Evolutionary conservation across 1,140 invertebrate genomes (phyloP).

Genomic region (Antheraea pernyi): DNA sequence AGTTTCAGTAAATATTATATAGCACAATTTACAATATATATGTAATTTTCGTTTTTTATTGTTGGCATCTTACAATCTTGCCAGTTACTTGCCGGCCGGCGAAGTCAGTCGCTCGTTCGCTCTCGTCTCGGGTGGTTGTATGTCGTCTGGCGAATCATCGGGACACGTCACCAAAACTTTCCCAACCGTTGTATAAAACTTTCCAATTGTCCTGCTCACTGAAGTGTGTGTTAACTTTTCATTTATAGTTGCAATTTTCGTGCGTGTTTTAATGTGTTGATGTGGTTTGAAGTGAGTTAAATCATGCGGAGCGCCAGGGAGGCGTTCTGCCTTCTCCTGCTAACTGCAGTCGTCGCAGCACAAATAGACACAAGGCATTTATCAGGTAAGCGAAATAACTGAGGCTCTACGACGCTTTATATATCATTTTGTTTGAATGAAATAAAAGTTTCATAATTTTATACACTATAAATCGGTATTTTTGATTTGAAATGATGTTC

Average conservation of each 20-base stretch:
- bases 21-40: too few relatives aligned
- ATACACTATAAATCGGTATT: background rate
- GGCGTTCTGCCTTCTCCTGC: slow-evolving; percentile 64
- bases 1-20: too few relatives aligned
- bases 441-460: background rate
- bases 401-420: background rate
- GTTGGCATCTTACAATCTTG: background rate
- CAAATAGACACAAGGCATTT: slow-evolving; percentile 61
- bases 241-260: slow-evolving; percentile 32
- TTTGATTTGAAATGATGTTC: background rate
- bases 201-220: slow-evolving; percentile 16
- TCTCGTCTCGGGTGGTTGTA: slow-evolving; percentile 27
- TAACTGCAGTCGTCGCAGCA: slow-evolving; percentile 50
- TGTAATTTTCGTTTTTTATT: background rate
- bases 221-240: slow-evolving; percentile 34
- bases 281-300: slow-evolving; percentile 61
- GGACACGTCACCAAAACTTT: slow-evolving; percentile 66
- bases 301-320: slow-evolving; percentile 64
- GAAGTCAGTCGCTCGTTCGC: slow-evolving; percentile 50
- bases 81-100: slow-evolving; percentile 23
- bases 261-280: slow-evolving; percentile 60
- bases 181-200: slow-evolving; percentile 36
- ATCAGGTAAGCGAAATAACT: slow-evolving; percentile 52
- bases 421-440: background rate
- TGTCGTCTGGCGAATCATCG: slow-evolving; percentile 20